Percentiles rank a stretch among this genome's conserved stretches.
Evolutionary conservation across 2,888 invertebrate species (phyloP).

Genomic region (Amiota mariae): DNA sequence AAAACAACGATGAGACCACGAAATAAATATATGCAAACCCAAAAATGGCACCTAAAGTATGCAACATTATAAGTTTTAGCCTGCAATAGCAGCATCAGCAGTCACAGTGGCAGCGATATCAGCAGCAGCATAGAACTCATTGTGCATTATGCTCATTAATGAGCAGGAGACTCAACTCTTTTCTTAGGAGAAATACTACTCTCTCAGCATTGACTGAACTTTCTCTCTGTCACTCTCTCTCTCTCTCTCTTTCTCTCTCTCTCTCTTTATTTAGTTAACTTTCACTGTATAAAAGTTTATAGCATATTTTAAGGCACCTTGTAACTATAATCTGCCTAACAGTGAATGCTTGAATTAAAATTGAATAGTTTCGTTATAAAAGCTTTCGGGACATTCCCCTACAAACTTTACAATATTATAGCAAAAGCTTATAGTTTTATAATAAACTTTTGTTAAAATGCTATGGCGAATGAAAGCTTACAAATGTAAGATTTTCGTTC

Average conservation of each 20-base stretch:
- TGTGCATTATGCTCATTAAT: conserved; percentile 31
- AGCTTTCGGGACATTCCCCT: conserved; percentile 8
- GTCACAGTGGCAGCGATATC: conserved; percentile 32
- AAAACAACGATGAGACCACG: background rate
- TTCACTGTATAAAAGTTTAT: too few relatives aligned
- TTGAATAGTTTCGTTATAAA: too few relatives aligned
- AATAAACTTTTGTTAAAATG: background rate
- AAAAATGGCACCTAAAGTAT: conserved; percentile 56
- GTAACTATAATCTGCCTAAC: too few relatives aligned
- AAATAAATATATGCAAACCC: conserved; percentile 58
- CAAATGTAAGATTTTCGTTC: background rate
- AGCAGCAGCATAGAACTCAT: conserved; percentile 35
- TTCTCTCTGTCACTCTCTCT: too few relatives aligned
- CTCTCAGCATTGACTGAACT: too few relatives aligned
- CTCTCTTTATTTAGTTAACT: too few relatives aligned
- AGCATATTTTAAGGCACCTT: too few relatives aligned
- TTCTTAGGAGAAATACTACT: too few relatives aligned
- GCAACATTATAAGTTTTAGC: conserved; percentile 39
- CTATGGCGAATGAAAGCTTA: background rate
- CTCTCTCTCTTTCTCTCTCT: too few relatives aligned
- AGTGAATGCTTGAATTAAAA: too few relatives aligned
- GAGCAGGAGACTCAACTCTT: conserved; percentile 3
- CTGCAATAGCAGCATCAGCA: conserved; percentile 8
- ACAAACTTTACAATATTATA: background rate
- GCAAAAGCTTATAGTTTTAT: conserved; percentile 19